These are phyloP conservation scores for Drosophila truncata DNA, from an alignment of 1,140 invertebrate species.

Conservation along the genomic window DNA sequence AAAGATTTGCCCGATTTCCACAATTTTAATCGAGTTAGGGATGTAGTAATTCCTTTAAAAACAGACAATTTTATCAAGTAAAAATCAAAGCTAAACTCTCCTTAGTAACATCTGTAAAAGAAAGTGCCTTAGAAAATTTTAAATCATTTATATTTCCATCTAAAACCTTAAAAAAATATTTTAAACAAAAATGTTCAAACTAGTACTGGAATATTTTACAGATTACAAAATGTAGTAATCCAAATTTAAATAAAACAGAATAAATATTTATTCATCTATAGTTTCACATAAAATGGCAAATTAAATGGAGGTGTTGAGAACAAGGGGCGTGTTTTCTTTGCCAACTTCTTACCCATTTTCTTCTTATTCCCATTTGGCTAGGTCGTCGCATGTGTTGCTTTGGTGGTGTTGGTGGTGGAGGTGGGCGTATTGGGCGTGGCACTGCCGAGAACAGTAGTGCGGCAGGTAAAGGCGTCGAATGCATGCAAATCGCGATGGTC, in stretches of 20 bases:
- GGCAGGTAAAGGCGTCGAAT: conserved; percentile 58
- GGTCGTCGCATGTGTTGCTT: conserved; percentile 81
- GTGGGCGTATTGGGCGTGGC: conserved; percentile 56
- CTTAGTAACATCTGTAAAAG: too few species aligned
- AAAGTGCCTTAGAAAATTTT: too few species aligned
- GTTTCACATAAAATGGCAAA: neutral
- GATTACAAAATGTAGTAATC: too few species aligned
- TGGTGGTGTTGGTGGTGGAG: conserved; percentile 54
- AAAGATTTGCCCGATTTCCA: conserved; percentile 9
- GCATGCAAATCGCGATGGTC: conserved; percentile 45
- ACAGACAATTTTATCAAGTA: too few species aligned
- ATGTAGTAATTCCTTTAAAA: too few species aligned
- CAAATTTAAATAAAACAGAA: neutral
- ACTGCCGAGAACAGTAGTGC: conserved; percentile 39
- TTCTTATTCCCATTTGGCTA: conserved; percentile 29
- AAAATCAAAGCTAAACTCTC: too few species aligned
- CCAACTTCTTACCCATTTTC: conserved; percentile 9
- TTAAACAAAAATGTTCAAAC: too few species aligned
- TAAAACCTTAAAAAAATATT: too few species aligned
- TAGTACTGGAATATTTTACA: too few species aligned
- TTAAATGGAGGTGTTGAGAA: neutral
- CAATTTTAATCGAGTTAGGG: neutral
- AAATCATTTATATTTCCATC: too few species aligned
- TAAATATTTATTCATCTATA: too few species aligned
- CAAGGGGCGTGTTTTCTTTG: neutral